phyloP scores from a whole-genome alignment of 2,888 invertebrate species.

The Aphodius sticticus region DNA sequence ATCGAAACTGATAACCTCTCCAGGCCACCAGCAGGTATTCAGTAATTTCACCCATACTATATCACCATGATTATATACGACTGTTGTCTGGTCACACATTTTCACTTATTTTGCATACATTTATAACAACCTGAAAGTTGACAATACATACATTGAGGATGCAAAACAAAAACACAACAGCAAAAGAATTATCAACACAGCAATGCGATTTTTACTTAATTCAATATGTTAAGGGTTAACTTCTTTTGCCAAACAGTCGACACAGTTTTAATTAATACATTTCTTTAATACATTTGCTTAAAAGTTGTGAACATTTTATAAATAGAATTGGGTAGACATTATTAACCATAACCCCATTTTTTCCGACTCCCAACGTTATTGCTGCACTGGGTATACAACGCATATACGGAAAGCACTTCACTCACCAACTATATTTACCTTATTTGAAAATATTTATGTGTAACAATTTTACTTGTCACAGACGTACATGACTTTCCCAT shows the following conservation, averaged over 20 bases:
- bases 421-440: constrained; percentile 44
- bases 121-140: constrained; percentile 28
- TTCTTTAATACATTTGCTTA: neutral
- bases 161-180: constrained; percentile 36
- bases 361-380: constrained; percentile 6
- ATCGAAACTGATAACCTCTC: constrained; percentile 72
- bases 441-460: constrained; percentile 49
- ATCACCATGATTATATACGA: constrained; percentile 75
- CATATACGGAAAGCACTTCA: constrained; percentile 15
- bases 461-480: constrained; percentile 58
- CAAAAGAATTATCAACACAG: neutral
- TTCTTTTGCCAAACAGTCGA: neutral
- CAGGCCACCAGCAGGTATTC: constrained; percentile 83
- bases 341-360: constrained; percentile 36
- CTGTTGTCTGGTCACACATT: constrained; percentile 77
- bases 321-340: constrained; percentile 22
- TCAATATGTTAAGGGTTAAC: neutral
- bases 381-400: neutral
- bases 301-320: constrained; percentile 23
- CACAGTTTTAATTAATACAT: neutral
- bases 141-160: constrained; percentile 20
- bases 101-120: constrained; percentile 43
- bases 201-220: neutral
- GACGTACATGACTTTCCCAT: constrained; percentile 59
- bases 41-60: constrained; percentile 88